These are phyloP conservation scores for Aphidius gifuensis DNA, from an alignment of 1,140 invertebrate species.

Conservation along the genomic window DNA sequence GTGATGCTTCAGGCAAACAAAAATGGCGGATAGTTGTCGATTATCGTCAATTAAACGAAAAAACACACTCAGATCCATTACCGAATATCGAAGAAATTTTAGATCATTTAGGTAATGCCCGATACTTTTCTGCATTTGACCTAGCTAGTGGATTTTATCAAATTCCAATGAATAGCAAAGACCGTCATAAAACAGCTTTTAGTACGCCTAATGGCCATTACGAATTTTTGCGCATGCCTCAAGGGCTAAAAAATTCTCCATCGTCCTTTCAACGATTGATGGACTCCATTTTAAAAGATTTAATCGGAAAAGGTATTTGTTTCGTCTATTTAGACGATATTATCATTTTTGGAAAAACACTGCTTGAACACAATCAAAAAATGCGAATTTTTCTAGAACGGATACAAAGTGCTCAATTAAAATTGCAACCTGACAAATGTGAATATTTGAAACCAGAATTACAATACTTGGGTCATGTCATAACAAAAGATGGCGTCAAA, in stretches of 20 bases:
- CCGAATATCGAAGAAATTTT: not conserved
- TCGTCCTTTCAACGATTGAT: not conserved
- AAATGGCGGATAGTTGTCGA: not conserved
- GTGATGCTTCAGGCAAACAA: no score
- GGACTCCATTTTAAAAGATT: not conserved
- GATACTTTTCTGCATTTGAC: conserved; percentile 3
- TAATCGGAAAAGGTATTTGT: not conserved
- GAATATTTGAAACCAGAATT: not conserved
- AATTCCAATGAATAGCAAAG: not conserved
- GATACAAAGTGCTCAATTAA: not conserved
- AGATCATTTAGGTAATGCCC: not conserved
- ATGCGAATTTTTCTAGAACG: not conserved
- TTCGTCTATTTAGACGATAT: conserved; percentile 1
- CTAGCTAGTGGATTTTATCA: conserved; percentile 1
- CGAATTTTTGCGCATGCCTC: conserved; percentile 7
- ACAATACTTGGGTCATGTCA: not conserved
- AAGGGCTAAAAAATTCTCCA: not conserved
- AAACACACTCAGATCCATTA: not conserved
- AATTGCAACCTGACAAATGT: not conserved
- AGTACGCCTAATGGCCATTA: conserved; percentile 8
- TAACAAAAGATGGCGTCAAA: not conserved
- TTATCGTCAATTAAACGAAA: not conserved
- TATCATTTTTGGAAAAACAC: not conserved
- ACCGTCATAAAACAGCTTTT: not conserved
- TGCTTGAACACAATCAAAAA: not conserved